Conservation (phyloP, 2,888 invertebrate species). For the Orthonevra nobilis region DNA sequence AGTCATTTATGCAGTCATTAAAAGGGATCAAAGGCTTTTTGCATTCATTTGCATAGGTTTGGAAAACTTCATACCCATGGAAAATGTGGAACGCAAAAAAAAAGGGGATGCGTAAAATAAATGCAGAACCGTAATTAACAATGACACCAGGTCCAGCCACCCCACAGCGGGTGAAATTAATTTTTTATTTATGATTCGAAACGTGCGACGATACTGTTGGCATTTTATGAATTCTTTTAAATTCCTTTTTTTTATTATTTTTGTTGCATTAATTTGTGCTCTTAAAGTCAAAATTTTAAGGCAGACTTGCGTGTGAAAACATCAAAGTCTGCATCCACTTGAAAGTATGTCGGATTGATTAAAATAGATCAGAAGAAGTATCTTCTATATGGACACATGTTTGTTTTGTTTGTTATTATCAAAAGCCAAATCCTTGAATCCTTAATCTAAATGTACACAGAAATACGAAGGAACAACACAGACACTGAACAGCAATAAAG, state of each 20-base stretch:
- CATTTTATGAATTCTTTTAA: too few species aligned
- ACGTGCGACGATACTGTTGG: not conserved
- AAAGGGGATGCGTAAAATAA: constrained; percentile 22
- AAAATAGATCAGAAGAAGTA: constrained; percentile 28
- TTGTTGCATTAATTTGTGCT: constrained; percentile 31
- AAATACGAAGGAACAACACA: constrained; percentile 5
- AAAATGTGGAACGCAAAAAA: not conserved
- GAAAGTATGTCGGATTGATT: constrained; percentile 60
- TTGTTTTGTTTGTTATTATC: constrained; percentile 3
- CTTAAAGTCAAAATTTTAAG: too few species aligned
- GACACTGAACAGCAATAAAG: constrained; percentile 31
- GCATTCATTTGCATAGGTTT: constrained; percentile 60
- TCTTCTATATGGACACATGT: constrained; percentile 18
- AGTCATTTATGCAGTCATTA: constrained; percentile 67
- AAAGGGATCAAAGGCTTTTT: constrained; percentile 63
- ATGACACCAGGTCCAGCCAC: constrained; percentile 35
- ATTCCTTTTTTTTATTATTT: not conserved
- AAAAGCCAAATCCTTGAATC: constrained; percentile 38
- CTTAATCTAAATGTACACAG: constrained; percentile 28
- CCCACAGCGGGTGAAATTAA: constrained; percentile 32
- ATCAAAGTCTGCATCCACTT: too few species aligned
- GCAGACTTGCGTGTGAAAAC: too few species aligned
- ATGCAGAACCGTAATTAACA: constrained; percentile 54
- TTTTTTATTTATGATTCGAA: constrained; percentile 46
- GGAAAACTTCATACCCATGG: constrained; percentile 5